Conservation (phyloP, 2,113 vertebrate genomes). For the Amia ocellicauda region DNA sequence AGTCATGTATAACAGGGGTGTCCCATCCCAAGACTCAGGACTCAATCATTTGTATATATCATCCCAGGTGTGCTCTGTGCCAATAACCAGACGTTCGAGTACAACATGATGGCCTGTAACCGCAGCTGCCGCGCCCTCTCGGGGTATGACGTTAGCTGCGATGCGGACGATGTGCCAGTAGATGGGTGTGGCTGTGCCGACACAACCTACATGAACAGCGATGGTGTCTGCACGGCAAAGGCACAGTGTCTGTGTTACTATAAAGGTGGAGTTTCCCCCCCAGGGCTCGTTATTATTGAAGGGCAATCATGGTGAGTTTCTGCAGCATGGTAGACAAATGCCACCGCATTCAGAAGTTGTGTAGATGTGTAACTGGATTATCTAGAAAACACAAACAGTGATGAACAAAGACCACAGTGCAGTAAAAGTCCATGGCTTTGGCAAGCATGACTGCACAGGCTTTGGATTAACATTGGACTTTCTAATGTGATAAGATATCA, state of each 20-base stretch:
- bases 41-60: no score
- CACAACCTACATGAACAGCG: constrained; percentile 46
- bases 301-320: constrained; percentile 53
- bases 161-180: constrained; percentile 35
- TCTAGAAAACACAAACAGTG: no score
- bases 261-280: background rate
- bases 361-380: no score
- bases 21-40: no score
- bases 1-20: no score
- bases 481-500: no score
- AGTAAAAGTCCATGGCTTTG: background rate
- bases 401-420: no score
- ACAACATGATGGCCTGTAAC: constrained; percentile 50
- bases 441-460: background rate
- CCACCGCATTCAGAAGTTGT: no score
- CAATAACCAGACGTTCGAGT: constrained; percentile 53
- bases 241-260: constrained; percentile 46
- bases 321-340: no score
- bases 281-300: constrained; percentile 43
- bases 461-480: no score
- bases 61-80: constrained; percentile 45
- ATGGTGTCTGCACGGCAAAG: constrained; percentile 34
- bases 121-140: constrained; percentile 52
- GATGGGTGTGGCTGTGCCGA: constrained; percentile 61
- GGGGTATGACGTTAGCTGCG: constrained; percentile 46